Evolutionary conservation across 2,113 vertebrate genomes (phyloP), one percentile per base, ranked within the genome.

Genomic region (Poeciliopsis turrubarensis): DNA sequence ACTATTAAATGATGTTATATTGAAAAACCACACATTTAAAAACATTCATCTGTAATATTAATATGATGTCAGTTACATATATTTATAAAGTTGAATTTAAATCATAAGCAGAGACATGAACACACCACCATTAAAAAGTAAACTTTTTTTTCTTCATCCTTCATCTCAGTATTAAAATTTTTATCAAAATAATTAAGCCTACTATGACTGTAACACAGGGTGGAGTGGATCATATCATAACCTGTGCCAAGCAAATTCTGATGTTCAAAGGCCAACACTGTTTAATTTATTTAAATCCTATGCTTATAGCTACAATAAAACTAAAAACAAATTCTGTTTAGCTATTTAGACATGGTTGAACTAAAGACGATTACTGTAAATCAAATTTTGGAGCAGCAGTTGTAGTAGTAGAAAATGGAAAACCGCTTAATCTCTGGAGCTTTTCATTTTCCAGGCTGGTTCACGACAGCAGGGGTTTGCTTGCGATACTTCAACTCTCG

Each of bases 401-500:
- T 13, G 41, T 34, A 9, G 34, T 14, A 11, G 32, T 13, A 29
- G 29, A 29, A 29, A 29, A 29, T 29, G 29, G 29, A 29, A 29
- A 29, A 29, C 29, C 29, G 29, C 2, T 29, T 29, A 29, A 29
- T 29, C 29, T 29, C 29, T 29, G 29, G 2, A 29, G 29, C 29
- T 54, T 19, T 27, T 71, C 3, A 12, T 61, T 3, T 8, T 8
- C 9, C 25, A 25, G 86, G 87, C 79, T 91, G 88, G 22, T 77
- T 80, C 15, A 91, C 0, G 0, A 83, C 47, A 0, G 1, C 12
- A 3, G 19, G 14, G 4, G 1, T 0, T 3, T 77, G 51, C 0
- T 75, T 57, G 13, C 29, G 79, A 9, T 66, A 0, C 44, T 22
- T 91, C 1, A 92, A 7, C 60, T 92, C 89, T 0, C 89, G 90